Evolutionary conservation across 2,888 invertebrate genomes (phyloP).

Genomic region (Ellobium chinense): DNA sequence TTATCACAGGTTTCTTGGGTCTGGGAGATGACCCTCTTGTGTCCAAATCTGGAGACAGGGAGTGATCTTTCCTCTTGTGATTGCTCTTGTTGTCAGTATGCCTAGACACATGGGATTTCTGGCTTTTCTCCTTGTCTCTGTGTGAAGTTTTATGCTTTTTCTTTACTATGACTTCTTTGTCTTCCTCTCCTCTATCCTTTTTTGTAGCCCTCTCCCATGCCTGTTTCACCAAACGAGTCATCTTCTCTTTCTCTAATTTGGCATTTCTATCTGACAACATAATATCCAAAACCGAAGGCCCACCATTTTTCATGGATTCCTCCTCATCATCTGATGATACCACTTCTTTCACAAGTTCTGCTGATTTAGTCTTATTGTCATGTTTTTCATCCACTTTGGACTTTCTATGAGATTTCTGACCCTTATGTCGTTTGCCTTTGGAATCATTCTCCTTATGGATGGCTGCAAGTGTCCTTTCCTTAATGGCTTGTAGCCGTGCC

Average conservation of each 20-base stretch:
- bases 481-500: conserved; percentile 44
- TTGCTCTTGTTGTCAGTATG: neutral
- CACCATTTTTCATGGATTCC: neutral
- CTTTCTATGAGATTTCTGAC: conserved; percentile 22
- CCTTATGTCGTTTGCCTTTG: conserved; percentile 16
- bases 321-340: conserved; percentile 27
- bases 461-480: conserved; percentile 35
- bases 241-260: conserved; percentile 45
- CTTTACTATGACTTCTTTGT: conserved; percentile 1
- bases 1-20: conserved; percentile 24
- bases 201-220: conserved; percentile 43
- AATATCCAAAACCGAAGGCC: conserved; percentile 35
- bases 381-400: conserved; percentile 19
- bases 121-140: neutral
- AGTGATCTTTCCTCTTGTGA: conserved; percentile 15
- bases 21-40: neutral
- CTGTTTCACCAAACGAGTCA: conserved; percentile 39
- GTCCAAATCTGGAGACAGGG: neutral
- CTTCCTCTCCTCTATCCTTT: conserved; percentile 22
- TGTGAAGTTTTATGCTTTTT: conserved; percentile 2
- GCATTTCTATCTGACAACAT: conserved; percentile 36
- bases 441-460: conserved; percentile 27
- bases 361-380: conserved; percentile 39
- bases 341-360: conserved; percentile 34
- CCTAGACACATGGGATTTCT: neutral